A percentile compares a stretch with the other conserved stretches of the same genome.
phyloP scores from a whole-genome alignment of 2,113 vertebrate genomes.

The Mixornis gularis region DNA sequence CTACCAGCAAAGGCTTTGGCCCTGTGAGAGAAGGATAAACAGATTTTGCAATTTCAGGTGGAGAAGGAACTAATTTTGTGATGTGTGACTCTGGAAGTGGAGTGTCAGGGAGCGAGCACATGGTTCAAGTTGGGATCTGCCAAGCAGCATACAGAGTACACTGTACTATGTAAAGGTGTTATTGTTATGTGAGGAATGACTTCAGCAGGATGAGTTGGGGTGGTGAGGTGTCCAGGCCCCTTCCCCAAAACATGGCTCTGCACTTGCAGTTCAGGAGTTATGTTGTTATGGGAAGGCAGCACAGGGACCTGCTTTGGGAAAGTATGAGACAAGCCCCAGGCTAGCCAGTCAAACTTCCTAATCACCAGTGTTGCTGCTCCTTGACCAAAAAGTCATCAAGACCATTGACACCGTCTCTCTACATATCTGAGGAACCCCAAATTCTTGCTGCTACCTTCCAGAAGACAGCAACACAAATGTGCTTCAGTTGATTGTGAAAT shows the following conservation, averaged over 20 bases:
- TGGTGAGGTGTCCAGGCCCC: background rate
- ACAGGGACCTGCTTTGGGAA: background rate
- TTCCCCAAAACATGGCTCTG: background rate
- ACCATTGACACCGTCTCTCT: background rate
- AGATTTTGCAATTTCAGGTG: background rate
- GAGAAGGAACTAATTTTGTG: background rate
- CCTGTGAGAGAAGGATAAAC: background rate
- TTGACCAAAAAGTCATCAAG: background rate
- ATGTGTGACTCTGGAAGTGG: background rate
- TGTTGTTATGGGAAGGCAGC: background rate
- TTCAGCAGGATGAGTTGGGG: background rate
- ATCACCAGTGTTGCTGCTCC: background rate
- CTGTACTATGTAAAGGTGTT: background rate
- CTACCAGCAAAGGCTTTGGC: background rate
- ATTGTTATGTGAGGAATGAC: background rate
- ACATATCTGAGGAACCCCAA: background rate
- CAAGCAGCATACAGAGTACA: background rate
- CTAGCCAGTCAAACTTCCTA: background rate
- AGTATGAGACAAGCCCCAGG: background rate
- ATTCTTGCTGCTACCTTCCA: background rate
- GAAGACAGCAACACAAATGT: background rate
- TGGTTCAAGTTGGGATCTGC: background rate
- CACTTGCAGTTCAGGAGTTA: background rate
- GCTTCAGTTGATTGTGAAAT: background rate
- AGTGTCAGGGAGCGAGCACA: fast-evolving